Percentiles rank a stretch among this genome's conserved stretches.
Evolutionary conservation across 2,888 invertebrate genomes (phyloP).

Genomic region (Smittia sp.): DNA sequence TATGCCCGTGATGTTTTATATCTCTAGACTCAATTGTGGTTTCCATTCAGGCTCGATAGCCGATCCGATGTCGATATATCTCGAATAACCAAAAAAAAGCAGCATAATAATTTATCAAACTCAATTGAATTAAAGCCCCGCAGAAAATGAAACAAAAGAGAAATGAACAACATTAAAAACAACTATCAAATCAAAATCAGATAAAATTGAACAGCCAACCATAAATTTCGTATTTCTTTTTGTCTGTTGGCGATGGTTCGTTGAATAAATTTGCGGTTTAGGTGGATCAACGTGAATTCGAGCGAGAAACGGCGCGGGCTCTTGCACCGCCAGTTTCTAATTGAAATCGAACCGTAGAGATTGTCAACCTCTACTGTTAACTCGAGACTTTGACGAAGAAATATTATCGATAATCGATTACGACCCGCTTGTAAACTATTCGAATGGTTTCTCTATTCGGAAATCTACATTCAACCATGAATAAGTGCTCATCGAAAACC

Average conservation of each 20-base stretch:
- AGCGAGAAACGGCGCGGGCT: no score
- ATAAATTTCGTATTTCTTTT: conserved; percentile 33
- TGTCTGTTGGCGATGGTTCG: not conserved
- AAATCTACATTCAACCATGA: no score
- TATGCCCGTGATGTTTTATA: not conserved
- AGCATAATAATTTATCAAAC: conserved; percentile 9
- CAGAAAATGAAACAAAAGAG: not conserved
- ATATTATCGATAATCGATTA: no score
- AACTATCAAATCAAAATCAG: conserved; percentile 38
- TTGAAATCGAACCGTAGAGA: no score
- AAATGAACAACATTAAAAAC: conserved; percentile 14
- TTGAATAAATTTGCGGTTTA: no score
- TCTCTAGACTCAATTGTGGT: not conserved
- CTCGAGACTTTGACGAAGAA: no score
- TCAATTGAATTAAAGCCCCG: not conserved
- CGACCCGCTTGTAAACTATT: no score
- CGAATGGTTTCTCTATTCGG: no score
- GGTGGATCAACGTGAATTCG: no score
- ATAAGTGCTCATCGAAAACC: no score
- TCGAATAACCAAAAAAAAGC: not conserved
- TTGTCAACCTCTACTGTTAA: no score
- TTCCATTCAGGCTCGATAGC: not conserved
- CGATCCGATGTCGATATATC: not conserved
- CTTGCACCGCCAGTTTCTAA: no score
- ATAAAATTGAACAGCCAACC: conserved; percentile 26